Conservation (phyloP, 2,113 vertebrate genomes). For the Oryzias javanicus region DNA sequence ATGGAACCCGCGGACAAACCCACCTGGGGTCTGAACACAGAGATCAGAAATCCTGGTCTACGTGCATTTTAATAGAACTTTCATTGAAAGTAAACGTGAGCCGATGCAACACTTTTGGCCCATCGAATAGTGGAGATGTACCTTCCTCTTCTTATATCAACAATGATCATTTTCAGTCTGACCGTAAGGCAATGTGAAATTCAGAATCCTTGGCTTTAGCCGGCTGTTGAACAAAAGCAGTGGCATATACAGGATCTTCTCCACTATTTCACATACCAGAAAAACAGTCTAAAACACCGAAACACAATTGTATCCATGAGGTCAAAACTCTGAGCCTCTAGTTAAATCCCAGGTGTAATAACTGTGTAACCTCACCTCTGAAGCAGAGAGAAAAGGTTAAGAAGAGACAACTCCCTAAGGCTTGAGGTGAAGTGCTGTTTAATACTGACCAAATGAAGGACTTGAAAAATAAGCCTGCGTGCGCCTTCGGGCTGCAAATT, state of each 20-base stretch:
- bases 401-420: slow-evolving; percentile 56
- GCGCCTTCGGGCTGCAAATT: slow-evolving; percentile 71
- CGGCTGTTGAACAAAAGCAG: slow-evolving; percentile 14
- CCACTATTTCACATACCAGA: slow-evolving; percentile 25
- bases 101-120: too few relatives aligned
- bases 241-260: slow-evolving; percentile 17
- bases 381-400: slow-evolving; percentile 43
- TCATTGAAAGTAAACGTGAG: too few relatives aligned
- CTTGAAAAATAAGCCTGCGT: slow-evolving; percentile 66
- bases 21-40: too few relatives aligned
- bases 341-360: slow-evolving; percentile 62
- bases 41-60: too few relatives aligned
- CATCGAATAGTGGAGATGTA: too few relatives aligned
- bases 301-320: slow-evolving; percentile 47
- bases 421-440: slow-evolving; percentile 46
- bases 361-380: slow-evolving; percentile 37
- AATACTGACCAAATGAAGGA: slow-evolving; percentile 66
- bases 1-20: too few relatives aligned
- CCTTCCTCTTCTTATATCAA: too few relatives aligned
- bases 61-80: too few relatives aligned
- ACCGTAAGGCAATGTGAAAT: slow-evolving; percentile 3
- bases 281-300: slow-evolving; percentile 23
- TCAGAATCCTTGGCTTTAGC: slow-evolving; percentile 12
- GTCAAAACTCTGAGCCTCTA: slow-evolving; percentile 46
- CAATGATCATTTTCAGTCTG: neutral